Evolutionary conservation across 1,140 invertebrate genomes (phyloP).

Genomic region (Metopolophium dirhodum): DNA sequence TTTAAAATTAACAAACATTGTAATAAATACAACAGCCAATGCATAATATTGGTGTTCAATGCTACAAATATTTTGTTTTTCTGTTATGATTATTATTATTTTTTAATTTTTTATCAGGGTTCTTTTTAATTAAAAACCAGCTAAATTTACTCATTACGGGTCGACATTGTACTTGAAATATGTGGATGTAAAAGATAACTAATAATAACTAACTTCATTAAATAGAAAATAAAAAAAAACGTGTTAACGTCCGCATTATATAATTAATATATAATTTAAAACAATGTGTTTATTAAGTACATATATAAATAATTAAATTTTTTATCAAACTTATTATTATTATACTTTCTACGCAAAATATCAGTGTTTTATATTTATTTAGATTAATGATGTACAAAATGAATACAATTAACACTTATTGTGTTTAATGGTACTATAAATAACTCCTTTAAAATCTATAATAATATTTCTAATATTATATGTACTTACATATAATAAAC

Average conservation of each 20-base stretch:
- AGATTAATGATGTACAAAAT: background rate
- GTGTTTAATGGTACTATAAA: background rate
- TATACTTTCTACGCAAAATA: background rate
- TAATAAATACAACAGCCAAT: background rate
- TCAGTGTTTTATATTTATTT: background rate
- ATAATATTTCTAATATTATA: background rate
- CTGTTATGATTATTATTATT: background rate
- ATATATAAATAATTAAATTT: background rate
- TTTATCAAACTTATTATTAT: background rate
- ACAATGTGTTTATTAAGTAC: background rate
- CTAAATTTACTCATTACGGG: background rate
- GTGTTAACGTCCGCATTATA: background rate
- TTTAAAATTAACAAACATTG: background rate
- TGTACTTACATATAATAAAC: background rate
- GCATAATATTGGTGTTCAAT: background rate
- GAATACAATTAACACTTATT: background rate
- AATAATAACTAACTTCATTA: background rate
- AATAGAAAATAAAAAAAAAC: background rate
- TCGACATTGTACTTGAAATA: background rate
- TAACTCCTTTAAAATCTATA: background rate
- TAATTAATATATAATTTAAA: background rate
- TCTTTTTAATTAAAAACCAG: background rate
- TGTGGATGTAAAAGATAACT: background rate
- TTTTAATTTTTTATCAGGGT: background rate
- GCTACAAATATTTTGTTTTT: background rate